Evolutionary conservation across 2,888 invertebrate genomes (phyloP), one percentile per base, ranked within the genome.

Genomic region (Phortica okadai): DNA sequence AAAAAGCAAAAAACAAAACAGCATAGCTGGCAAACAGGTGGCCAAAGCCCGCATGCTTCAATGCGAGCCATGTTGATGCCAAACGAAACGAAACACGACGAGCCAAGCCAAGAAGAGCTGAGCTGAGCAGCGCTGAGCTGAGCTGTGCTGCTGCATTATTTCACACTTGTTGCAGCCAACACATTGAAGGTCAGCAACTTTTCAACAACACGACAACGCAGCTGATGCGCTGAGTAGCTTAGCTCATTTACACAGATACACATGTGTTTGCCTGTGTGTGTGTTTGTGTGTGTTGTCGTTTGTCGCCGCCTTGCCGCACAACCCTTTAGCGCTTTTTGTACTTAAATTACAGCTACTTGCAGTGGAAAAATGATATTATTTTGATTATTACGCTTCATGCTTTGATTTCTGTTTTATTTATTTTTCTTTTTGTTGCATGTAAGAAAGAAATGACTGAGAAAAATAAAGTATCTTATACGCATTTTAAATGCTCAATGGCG

Each of bases 181-280:
- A 8, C 62, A 21, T 75, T 86, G 88, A 85, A 85, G 85, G 85
- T 85, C 85, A 88, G 83, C 85, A 74, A 76, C 86, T 84, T 86
- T 84, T 82, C 79, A 77, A 62, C 56, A 59, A 41, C 44, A 16
- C 41, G 54, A 67, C 58, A 33, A 16, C n/a, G 25, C 59, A 8
- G n/a, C n/a, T 59, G 59, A 59, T 59, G n/a, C 16, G n/a, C 21
- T 14, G 2, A n/a, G 54, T 6, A 54, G 54, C 54, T 54, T 54
- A 54, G 33, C 33, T 33, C 33, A 33, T 5, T 4, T 33, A 33
- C 33, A 33, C 33, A 33, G 4, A 33, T 33, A 33, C 33, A 33
- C 33, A 2, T 21, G 21, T 21, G 21, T 21, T 21, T 21, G n/a
- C n/a, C n/a, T n/a, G n/a, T 3, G 33, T 33, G 33, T 33, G 33